Conservation (phyloP, 37 sponge, comb jelly and placozoan species). For the Tethya wilhelma region DNA sequence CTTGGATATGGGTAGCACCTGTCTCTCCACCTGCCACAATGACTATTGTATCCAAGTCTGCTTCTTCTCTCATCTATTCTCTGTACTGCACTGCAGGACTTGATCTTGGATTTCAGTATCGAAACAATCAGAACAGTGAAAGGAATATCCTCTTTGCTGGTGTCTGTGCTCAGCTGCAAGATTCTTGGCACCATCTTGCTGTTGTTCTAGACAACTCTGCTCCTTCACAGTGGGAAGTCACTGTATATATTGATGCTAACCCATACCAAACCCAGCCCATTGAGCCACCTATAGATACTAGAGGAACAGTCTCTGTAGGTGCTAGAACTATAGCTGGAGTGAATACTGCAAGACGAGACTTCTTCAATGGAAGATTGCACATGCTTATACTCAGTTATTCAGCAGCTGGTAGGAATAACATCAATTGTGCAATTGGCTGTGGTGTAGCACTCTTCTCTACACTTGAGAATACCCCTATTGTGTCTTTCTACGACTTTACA, state of each 20-base stretch:
- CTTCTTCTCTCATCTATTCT: slow-evolving; percentile 16
- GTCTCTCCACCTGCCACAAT: not conserved
- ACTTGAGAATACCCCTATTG: slow-evolving; percentile 16
- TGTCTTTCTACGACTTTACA: slow-evolving; percentile 45
- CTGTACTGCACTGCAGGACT: slow-evolving; percentile 27
- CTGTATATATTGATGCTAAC: slow-evolving; percentile 63
- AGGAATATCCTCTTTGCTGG: slow-evolving; percentile 26
- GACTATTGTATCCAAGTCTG: slow-evolving; percentile 59
- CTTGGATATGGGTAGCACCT: slow-evolving; percentile 64
- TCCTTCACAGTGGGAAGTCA: slow-evolving; percentile 14
- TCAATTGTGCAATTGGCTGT: slow-evolving; percentile 82
- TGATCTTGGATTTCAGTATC: slow-evolving; percentile 44
- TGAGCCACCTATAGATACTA: slow-evolving; percentile 24
- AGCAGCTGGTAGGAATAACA: slow-evolving; percentile 14
- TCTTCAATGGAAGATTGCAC: slow-evolving; percentile 74
- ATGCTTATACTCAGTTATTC: slow-evolving; percentile 31
- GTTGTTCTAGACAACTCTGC: slow-evolving; percentile 31
- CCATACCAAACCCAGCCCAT: not conserved
- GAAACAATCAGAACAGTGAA: not conserved
- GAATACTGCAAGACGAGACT: slow-evolving; percentile 21
- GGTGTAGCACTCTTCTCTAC: slow-evolving; percentile 63
- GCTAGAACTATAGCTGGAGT: slow-evolving; percentile 13
- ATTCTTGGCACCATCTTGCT: slow-evolving; percentile 76
- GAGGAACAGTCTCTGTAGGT: slow-evolving; percentile 44
- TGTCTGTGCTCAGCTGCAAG: slow-evolving; percentile 41